These are phyloP conservation scores for Oconnorella tubifera DNA, from an alignment of 2,888 invertebrate species.

Conservation along the genomic window DNA sequence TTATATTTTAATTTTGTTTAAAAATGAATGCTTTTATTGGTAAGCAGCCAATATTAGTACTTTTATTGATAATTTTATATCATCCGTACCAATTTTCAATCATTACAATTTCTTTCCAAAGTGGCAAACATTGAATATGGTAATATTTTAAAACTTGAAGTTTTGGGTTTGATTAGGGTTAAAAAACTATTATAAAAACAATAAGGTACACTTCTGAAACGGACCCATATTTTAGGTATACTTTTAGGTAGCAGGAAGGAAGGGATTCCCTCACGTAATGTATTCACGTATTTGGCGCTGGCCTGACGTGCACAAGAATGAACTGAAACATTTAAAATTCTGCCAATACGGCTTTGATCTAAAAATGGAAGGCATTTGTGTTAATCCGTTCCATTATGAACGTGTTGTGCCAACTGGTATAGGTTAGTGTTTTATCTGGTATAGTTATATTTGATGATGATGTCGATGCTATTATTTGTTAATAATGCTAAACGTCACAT, in stretches of 20 bases:
- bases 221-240: no score
- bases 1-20: no score
- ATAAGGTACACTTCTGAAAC: no score
- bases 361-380: constrained; percentile 98
- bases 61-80: no score
- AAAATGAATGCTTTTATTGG: no score
- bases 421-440: constrained; percentile 58
- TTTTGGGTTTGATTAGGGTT: no score
- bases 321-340: constrained; percentile 93
- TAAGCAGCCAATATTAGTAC: no score
- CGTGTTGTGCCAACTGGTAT: constrained; percentile 97
- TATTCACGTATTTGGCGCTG: constrained; percentile 98
- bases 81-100: no score
- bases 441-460: neutral
- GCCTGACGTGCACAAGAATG: constrained; percentile 99
- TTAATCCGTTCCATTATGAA: constrained; percentile 99
- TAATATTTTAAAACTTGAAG: no score
- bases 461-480: neutral
- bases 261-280: constrained; percentile 99
- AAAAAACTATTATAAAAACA: no score
- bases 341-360: constrained; percentile 98
- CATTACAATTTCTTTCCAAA: no score
- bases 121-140: no score
- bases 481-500: neutral
- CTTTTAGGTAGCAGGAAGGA: constrained; percentile 90